Conservation (phyloP, 2,888 invertebrate genomes). For the Catocala fraxini region DNA sequence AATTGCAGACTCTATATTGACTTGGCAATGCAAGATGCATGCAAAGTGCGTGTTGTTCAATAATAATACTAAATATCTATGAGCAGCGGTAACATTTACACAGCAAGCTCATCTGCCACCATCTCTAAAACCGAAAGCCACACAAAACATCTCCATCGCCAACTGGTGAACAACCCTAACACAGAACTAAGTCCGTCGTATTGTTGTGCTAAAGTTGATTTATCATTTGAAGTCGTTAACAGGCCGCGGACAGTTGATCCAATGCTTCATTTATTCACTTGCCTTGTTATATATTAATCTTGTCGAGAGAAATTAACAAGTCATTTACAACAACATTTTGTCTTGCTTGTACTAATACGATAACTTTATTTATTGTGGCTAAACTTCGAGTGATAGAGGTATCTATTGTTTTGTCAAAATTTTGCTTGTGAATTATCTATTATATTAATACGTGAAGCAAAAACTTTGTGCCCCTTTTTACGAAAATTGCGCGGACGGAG, state of each 20-base stretch:
- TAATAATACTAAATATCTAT: too few relatives aligned
- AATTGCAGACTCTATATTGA: too few relatives aligned
- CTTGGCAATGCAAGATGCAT: too few relatives aligned
- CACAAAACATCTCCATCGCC: slow-evolving; percentile 1
- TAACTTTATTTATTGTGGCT: slow-evolving; percentile 18
- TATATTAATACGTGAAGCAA: too few relatives aligned
- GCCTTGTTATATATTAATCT: slow-evolving; percentile 41
- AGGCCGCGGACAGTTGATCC: slow-evolving; percentile 67
- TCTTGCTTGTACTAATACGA: slow-evolving; percentile 29
- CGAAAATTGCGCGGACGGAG: too few relatives aligned
- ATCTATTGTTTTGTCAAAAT: slow-evolving; percentile 2
- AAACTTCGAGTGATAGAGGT: not conserved
- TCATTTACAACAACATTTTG: slow-evolving; percentile 30
- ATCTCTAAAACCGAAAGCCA: not conserved
- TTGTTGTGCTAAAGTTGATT: slow-evolving; percentile 73
- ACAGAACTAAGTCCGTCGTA: slow-evolving; percentile 58
- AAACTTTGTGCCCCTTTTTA: too few relatives aligned
- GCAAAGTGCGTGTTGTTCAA: too few relatives aligned
- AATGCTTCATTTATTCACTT: slow-evolving; percentile 47
- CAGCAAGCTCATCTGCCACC: too few relatives aligned
- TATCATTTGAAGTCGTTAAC: slow-evolving; percentile 74
- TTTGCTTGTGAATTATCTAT: not conserved
- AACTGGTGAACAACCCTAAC: slow-evolving; percentile 24
- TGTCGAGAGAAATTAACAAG: slow-evolving; percentile 40
- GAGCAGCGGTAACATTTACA: too few relatives aligned